Conservation (phyloP, 2,888 invertebrate species). For the Ophion ellenae region DNA sequence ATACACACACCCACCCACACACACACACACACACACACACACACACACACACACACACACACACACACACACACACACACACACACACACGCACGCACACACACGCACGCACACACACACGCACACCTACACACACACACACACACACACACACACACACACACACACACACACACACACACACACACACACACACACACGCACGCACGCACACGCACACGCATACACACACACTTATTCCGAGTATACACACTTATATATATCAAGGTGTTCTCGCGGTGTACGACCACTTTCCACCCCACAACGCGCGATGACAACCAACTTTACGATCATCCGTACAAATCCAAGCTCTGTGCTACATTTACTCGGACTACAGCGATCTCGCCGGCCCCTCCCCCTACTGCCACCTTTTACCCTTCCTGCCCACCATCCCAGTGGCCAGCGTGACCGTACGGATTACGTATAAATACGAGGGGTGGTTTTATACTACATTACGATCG, state of each 20-base stretch:
- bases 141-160: neutral
- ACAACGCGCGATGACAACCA: conserved; percentile 58
- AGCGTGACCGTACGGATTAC: conserved; percentile 62
- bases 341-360: conserved; percentile 58
- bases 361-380: conserved; percentile 7
- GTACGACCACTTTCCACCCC: conserved; percentile 41
- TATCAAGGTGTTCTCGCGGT: neutral
- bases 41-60: no score
- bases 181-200: neutral
- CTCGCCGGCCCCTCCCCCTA: neutral
- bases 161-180: neutral
- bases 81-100: neutral
- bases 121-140: neutral
- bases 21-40: neutral
- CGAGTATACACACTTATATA: no score
- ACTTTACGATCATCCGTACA: conserved; percentile 68
- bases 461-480: conserved; percentile 60
- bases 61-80: neutral
- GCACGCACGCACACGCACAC: neutral
- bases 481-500: conserved; percentile 54
- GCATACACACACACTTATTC: neutral
- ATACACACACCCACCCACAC: neutral
- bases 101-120: neutral
- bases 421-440: neutral
- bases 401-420: neutral